These are phyloP conservation scores for Myrmecophaga tridactyla DNA, from an alignment of 2,113 vertebrate genomes.

Conservation along the genomic window DNA sequence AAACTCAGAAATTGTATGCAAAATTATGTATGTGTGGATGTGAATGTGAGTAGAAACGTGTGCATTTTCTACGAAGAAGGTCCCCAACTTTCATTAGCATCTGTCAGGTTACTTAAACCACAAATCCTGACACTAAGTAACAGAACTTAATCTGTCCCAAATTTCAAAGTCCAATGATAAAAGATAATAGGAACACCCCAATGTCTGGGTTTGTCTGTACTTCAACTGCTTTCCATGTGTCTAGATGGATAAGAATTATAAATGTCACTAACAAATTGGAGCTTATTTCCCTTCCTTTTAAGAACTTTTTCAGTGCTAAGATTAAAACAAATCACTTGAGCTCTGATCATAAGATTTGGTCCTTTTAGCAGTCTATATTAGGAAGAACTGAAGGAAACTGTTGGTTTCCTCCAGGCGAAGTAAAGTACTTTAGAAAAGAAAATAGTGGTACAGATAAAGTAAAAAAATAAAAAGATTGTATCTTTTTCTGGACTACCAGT, in stretches of 20 bases:
- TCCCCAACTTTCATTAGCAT: neutral
- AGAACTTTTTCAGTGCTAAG: neutral
- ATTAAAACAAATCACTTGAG: neutral
- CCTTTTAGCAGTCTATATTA: neutral
- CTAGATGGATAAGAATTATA: neutral
- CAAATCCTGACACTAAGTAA: neutral
- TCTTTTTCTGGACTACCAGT: constrained; percentile 9
- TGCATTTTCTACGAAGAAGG: neutral
- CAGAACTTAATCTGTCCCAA: neutral
- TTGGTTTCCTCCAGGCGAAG: neutral
- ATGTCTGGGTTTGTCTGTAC: neutral
- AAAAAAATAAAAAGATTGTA: neutral
- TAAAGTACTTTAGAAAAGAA: neutral
- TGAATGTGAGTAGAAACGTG: neutral
- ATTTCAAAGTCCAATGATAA: neutral
- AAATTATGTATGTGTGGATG: neutral
- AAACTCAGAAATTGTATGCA: neutral
- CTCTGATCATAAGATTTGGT: neutral
- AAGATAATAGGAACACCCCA: neutral
- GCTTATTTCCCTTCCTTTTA: neutral
- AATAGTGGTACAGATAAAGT: neutral
- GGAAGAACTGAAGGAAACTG: neutral
- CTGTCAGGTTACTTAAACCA: neutral
- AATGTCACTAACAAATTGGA: neutral
- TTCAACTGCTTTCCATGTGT: neutral